Percentiles rank a stretch among this genome's conserved stretches.
phyloP scores from a whole-genome alignment of 2,113 vertebrate species.

The Trematomus loennbergii region DNA sequence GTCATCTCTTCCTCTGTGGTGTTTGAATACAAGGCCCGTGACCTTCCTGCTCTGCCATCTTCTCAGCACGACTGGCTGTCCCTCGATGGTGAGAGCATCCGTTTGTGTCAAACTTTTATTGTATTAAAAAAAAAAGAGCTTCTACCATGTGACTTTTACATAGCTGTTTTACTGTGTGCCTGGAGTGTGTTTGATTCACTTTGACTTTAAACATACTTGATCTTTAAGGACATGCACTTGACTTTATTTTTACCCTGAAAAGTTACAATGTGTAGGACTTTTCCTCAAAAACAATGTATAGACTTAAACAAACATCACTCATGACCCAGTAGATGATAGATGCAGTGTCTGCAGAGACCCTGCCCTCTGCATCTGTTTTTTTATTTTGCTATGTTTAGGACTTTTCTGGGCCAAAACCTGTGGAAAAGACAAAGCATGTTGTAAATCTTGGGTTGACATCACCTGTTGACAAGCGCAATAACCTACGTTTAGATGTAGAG shows the following conservation, averaged over 20 bases:
- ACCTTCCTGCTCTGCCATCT: slow-evolving; percentile 94
- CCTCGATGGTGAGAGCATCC: slow-evolving; percentile 90
- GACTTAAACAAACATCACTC: not conserved
- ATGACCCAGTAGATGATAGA: not conserved
- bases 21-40: slow-evolving; percentile 98
- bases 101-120: not conserved
- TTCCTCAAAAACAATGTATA: no score
- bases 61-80: slow-evolving; percentile 99
- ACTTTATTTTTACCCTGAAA: not conserved
- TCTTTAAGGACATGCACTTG: not conserved
- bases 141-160: not conserved
- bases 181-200: not conserved
- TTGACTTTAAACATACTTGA: not conserved
- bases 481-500: no score
- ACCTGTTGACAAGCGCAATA: no score
- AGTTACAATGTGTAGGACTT: not conserved
- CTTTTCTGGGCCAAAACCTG: not conserved
- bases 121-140: not conserved
- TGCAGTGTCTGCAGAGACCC: not conserved
- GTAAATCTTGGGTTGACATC: not conserved
- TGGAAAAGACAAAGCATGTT: not conserved
- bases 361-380: not conserved
- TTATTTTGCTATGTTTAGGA: not conserved
- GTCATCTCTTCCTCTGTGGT: slow-evolving; percentile 99
- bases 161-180: not conserved